A percentile compares a stretch with the other conserved stretches of the same genome.
Conservation (phyloP, 1,140 invertebrate species). For the Apis dorsata region DNA sequence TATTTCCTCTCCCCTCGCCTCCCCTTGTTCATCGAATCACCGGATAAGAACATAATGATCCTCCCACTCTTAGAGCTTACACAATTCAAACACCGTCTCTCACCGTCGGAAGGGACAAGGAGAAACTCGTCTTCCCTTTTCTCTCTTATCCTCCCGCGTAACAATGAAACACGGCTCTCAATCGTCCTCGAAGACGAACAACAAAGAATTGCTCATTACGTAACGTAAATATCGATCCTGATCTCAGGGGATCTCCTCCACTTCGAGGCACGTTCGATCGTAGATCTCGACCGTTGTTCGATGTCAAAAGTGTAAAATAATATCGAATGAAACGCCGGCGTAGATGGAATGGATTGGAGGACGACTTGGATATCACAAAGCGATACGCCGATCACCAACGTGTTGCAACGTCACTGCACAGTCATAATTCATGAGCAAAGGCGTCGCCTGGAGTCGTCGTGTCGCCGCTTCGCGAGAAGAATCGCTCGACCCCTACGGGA, state of each 20-base stretch:
- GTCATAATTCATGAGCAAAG: constrained; percentile 53
- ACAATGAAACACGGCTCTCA: background rate
- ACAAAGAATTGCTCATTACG: background rate
- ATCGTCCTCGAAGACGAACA: background rate
- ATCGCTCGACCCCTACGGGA: constrained; percentile 50
- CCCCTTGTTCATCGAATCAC: constrained; percentile 4
- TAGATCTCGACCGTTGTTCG: too few relatives aligned
- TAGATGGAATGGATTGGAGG: background rate
- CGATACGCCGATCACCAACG: constrained; percentile 41
- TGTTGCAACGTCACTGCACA: constrained; percentile 56
- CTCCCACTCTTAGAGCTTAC: background rate
- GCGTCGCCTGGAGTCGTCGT: constrained; percentile 51
- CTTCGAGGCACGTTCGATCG: background rate
- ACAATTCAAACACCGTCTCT: background rate
- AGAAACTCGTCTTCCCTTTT: background rate
- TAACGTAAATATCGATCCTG: background rate
- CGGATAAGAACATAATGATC: constrained; percentile 12
- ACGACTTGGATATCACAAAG: background rate
- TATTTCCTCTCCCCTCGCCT: background rate
- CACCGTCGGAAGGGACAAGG: too few relatives aligned
- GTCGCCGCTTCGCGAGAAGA: constrained; percentile 45
- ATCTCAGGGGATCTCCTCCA: too few relatives aligned
- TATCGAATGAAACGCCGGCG: constrained; percentile 27
- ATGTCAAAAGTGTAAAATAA: constrained; percentile 42
- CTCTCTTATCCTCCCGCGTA: too few relatives aligned